Base-by-base conservation (phyloP, 2,113 vertebrate species). In the Melospiza melodia region DNA sequence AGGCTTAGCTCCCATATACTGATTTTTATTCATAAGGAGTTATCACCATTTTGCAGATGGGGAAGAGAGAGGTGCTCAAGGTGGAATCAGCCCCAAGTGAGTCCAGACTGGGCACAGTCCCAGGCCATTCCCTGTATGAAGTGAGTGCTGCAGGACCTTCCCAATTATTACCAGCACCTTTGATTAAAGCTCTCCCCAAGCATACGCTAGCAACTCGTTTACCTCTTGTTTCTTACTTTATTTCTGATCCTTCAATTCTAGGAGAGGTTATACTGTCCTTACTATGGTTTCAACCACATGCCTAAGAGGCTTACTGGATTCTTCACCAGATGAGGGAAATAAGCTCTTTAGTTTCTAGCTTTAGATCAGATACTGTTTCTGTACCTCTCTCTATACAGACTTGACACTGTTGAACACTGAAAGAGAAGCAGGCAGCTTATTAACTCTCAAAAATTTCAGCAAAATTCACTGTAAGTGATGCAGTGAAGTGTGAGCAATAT, bases 291-390 rank as follows among this genome's bases (percentile, higher is more conserved):
- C 75, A 90, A 15, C 61, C 66, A 52, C 2, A 2, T 84, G 67
- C 85, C 54, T 51, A 69, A 95, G 88, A 90, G 73, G 66, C 88
- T 95, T 84, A 90, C 31, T 79, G 77, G 37, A 79, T 94, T 93
- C 77, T 90, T 95, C 59, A 72, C 54, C 92, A 90, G 88, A 95
- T 92, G 84, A 93, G 44, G 23, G 51, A 93, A 95, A 76, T 90
- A 97, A 92, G 84, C 73, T 73, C 82, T 96, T 95, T 86, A 79
- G 69, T 95, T 96, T 90, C 74, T 82, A 59, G 71, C 83, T 93
- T 68, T 90, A 79, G 66, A 87, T 87, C 44, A 80, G 74, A 84
- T 77, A 57, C 49, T 75, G 48, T 85, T 92, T 94, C 63, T 72
- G 43, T 65, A 65, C 48, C 24, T 69, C 63, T 95, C 59, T 72